Percentiles rank a stretch among this genome's conserved stretches.
Evolutionary conservation across 2,797 vertebrate species (phyloP).

Genomic region (Catamblyrhynchus diadema): DNA sequence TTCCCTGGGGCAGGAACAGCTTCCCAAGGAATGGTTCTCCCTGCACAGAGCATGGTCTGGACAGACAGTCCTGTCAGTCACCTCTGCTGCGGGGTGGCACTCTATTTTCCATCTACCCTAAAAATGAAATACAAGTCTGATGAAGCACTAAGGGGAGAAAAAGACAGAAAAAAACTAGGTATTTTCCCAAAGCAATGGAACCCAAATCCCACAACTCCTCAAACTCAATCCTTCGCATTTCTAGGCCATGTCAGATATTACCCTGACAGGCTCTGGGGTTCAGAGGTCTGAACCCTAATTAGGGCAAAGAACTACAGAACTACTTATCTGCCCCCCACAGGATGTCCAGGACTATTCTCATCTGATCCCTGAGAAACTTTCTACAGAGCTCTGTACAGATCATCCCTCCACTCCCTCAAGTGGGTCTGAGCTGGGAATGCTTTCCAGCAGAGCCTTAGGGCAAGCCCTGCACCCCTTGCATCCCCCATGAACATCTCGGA

Average conservation of each 20-base stretch:
- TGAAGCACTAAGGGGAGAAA: neutral
- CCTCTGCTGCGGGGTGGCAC: neutral
- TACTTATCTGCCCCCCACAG: neutral
- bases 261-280: neutral
- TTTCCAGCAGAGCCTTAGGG: neutral
- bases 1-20: neutral
- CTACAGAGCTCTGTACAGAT: neutral
- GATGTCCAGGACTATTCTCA: neutral
- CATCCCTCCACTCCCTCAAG: neutral
- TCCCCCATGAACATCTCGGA: accelerated
- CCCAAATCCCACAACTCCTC: neutral
- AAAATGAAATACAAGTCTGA: neutral
- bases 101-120: neutral
- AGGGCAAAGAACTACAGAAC: neutral
- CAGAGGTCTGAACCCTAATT: neutral
- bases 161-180: neutral
- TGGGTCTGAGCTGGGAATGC: neutral
- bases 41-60: neutral
- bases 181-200: neutral
- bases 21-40: neutral
- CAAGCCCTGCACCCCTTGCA: no score
- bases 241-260: neutral
- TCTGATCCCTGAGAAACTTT: neutral
- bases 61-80: neutral
- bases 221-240: neutral